Evolutionary conservation across 1,140 invertebrate genomes (phyloP).

Genomic region (Coenobita brevimanus): DNA sequence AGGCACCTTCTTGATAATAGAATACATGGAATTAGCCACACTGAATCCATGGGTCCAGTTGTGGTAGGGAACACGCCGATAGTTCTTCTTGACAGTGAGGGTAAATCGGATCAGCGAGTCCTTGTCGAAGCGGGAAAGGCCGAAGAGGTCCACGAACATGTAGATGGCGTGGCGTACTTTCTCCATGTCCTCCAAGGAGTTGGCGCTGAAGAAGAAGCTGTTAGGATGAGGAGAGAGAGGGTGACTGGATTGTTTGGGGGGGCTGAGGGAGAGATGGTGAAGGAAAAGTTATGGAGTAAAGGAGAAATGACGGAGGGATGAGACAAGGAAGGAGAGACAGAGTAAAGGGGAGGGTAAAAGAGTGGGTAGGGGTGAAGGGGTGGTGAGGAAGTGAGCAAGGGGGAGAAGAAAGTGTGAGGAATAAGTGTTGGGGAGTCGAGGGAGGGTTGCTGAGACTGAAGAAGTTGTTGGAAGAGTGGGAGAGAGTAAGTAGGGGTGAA

Average conservation of each 20-base stretch:
- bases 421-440: too few relatives aligned
- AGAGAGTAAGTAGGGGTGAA: background rate
- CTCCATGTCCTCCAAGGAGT: conserved; percentile 79
- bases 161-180: conserved; percentile 82
- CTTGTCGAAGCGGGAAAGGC: conserved; percentile 78
- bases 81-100: conserved; percentile 88
- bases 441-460: background rate
- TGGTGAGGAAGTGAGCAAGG: background rate
- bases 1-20: conserved; percentile 80
- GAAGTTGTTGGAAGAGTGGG: background rate
- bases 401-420: too few relatives aligned
- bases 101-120: conserved; percentile 82
- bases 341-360: background rate
- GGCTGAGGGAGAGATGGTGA: background rate
- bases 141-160: conserved; percentile 87
- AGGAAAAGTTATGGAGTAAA: background rate
- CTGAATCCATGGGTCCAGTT: conserved; percentile 91
- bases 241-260: background rate
- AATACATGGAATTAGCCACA: conserved; percentile 88
- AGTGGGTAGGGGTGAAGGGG: background rate
- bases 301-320: background rate
- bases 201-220: conserved; percentile 84
- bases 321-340: background rate
- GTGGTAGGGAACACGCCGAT: conserved; percentile 86
- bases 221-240: background rate